Evolutionary conservation across 2,888 invertebrate species (phyloP), one percentile per base, ranked within the genome.

Genomic region (Caenorhabditis sp.): DNA sequence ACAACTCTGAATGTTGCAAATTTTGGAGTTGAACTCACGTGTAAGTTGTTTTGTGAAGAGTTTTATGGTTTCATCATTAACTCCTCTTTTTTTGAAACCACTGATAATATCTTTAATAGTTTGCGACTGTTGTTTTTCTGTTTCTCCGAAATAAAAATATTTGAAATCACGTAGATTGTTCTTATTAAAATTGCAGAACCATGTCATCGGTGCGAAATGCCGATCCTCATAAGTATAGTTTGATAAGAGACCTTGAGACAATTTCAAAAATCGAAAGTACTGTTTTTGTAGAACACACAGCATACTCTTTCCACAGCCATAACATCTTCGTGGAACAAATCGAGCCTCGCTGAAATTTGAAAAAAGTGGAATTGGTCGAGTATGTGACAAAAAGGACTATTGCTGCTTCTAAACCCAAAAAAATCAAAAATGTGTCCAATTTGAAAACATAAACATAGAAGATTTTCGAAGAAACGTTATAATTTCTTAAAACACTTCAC

Each of bases 201-300:
- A 71, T 19, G 71, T 60, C 71, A 71, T 71, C 17, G 71, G 71
- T 0, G 71, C 71, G 50, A 71, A 71, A 61, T 71, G 71, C 0
- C 71, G 66, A 51, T 71, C 71, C 59, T 71, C 71, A 49, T 71
- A 71, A 0, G 66, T 63, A 49, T 50, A 71, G 51, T 61, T 63
- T 12, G 36, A 19, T 0, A 71, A n/a, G 14, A 43, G 43, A 23
- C 57, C 66, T 1, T 64, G 50, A 1, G 57, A 55, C 6, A 66
- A 59, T 43, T 64, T 21, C 31, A 66, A 51, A 37, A 71, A 71
- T 23, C 71, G 31, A n/a, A 36, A 54, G 23, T 71, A 71, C 19
- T 71, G 71, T 14, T 57, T 57, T 58, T 64, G n/a, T 0, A 71
- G 21, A 0, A 71, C 66, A 58, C 71, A 71, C 1, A 67, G 4